Evolutionary conservation across 2,113 vertebrate species (phyloP), one percentile per base, ranked within the genome.

Genomic region (Rallus limicola): DNA sequence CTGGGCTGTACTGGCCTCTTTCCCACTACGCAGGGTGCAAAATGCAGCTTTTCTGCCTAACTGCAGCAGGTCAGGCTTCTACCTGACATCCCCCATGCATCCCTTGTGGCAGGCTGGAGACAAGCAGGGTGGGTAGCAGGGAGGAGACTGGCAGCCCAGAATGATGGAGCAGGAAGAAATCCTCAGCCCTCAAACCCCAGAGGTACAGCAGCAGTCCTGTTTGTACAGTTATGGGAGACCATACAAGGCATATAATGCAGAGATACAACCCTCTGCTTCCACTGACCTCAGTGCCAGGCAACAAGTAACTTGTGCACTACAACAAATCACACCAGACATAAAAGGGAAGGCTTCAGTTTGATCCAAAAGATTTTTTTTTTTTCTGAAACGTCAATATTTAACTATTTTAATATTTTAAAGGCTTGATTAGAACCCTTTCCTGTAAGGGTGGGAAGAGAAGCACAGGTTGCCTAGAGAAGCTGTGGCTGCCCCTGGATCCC

Each of bases 171-270:
- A 46, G 74, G 48, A 46, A 56, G 65, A 23, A 70, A 67, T 5
- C 31, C 31, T 31, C 40, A 36, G 9, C 46, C 14, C 5, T 82
- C 24, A 16, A 6, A 2, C 2, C 9, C 25, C 13, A 0, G 3
- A 19, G 19, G 16, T 16, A 9, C 7, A 1, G 2, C 7, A 1
- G 2, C 11, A 62, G 44, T 20, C 33, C 31, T 56, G 18, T 20
- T 72, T 71, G 48, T 63, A 56, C 8, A 34, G 42, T 38, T 31
- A 2, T 44, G 10, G 70, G 56, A 50, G 31, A 58, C 17, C 23
- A 11, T 26, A 31, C 28, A 2, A 16, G 60, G 38, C 7, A 1
- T n/a, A 0, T 1, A n/a, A 55, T 7, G 10, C 5, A 2, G 56
- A 16, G 24, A 16, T 6, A 21, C 0, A 85, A 14, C 33, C 53